Percentiles rank a stretch among this genome's conserved stretches.
These are phyloP conservation scores for Chironomus tepperi DNA, from an alignment of 1,140 invertebrate species.

Conservation along the genomic window DNA sequence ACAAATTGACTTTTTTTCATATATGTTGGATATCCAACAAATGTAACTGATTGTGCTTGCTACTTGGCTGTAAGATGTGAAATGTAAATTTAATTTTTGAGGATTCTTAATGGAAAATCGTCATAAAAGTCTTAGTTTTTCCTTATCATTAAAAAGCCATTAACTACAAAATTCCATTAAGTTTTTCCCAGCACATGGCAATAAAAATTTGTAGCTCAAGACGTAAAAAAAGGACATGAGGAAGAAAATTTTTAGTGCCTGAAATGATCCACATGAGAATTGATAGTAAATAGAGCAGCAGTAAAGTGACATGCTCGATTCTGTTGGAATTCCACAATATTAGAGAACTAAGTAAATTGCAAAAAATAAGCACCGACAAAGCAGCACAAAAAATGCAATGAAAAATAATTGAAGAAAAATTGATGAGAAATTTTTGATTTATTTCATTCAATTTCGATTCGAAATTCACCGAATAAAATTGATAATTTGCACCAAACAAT, in stretches of 20 bases:
- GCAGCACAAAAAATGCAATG: too few species aligned
- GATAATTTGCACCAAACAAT: not conserved
- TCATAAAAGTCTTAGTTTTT: not conserved
- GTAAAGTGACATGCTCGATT: too few species aligned
- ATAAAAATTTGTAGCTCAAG: not conserved
- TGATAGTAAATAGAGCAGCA: too few species aligned
- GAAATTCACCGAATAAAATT: conserved; percentile 18
- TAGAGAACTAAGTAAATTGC: too few species aligned
- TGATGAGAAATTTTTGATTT: too few species aligned
- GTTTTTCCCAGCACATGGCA: not conserved
- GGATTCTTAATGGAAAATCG: conserved; percentile 10
- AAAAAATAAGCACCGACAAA: too few species aligned
- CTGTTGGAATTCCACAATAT: too few species aligned
- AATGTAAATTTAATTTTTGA: not conserved
- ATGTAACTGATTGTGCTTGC: too few species aligned
- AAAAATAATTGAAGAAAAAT: too few species aligned
- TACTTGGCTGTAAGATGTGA: not conserved
- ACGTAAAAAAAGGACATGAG: not conserved
- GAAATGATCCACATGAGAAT: not conserved
- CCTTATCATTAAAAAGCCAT: conserved; percentile 16
- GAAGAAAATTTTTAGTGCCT: not conserved
- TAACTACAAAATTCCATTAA: conserved; percentile 22
- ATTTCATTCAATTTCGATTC: not conserved
- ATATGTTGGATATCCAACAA: too few species aligned
- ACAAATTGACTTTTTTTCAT: conserved; percentile 9